Base-by-base conservation (phyloP, 2,113 vertebrate species). In the Gopherus flavomarginatus region DNA sequence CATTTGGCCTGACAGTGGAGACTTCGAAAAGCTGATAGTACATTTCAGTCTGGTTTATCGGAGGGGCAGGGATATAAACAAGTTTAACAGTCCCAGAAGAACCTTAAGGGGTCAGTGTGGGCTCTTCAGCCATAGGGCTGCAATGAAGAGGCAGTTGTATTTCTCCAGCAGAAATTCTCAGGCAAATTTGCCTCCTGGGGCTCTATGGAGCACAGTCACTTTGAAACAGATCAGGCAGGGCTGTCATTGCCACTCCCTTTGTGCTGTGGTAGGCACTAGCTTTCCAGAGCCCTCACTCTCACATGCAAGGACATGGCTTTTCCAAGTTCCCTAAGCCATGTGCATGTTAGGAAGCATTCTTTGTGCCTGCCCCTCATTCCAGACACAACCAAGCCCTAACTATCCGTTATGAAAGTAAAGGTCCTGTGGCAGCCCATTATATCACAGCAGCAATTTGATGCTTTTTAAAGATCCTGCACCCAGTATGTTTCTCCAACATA, bases 1-100 rank as follows among this genome's bases (percentile, higher is more conserved):
- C 88, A 17, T 84, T 94, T 85, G 88, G 90, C 84, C 56, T 75
- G 57, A 94, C 89, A 86, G 87, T 35, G 84, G 84, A 75, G 79
- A 88, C 8, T 91, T 14, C 91, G 89, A 80, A 95, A 90, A 92
- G 10, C 96, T 26, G 86, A 80, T 0, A 1, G 49, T 7, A 85
- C 81, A 11, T 85, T 95, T 94, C 88, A 87, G 78, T 59, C 85
- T 59, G 84, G 75, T 85, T 91, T 94, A 90, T 10, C 38, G 13
- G 62, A 57, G 89, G 50, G 56, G 78, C 84, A 94, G 42, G 57
- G 83, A 49, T 4, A 17, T 38, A 82, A 80, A 83, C 13, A 14
- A 16, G 11, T 50, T 12, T 85, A 31, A 83, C 29, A 19, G 49
- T 47, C 5, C 8, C 44, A 53, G 77, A 78, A 49, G 81, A 87